Base-by-base conservation (phyloP, 1,140 invertebrate species). In the Aphelenchoides fujianensis region DNA sequence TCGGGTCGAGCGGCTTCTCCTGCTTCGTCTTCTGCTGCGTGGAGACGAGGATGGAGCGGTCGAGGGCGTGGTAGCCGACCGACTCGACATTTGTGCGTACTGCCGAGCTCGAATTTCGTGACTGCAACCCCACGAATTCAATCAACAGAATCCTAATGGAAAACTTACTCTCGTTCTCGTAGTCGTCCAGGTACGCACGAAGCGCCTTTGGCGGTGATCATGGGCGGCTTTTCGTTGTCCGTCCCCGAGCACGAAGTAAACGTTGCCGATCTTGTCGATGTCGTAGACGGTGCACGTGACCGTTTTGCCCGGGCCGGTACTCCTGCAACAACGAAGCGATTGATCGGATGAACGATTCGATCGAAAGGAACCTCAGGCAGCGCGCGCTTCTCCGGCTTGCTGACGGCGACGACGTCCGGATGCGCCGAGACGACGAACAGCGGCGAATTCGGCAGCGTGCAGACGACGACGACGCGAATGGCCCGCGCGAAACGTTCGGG, bases 141-240 rank as follows among this genome's bases (percentile, higher is more conserved):
- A 2, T 35, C 19, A 2, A 35, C 19, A 23, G 3, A 62, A 30
- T 62, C 2, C 12, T 37, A 16, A 68, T 48, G 31, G 5, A 16
- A 73, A 41, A 57, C 68, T 34, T 61, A 81, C 68, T 34, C 1
- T 80, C 61, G 66, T 62, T 71, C 27, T 74, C 76, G 32, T 16
- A 54, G 69, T 72, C 63, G 7, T 82, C 69, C 12, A 84, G 57
- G 59, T 75, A 66, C 16, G 48, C 57, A n/a, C 68, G 55, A 0
- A 73, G 68, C 19, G 74, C 66, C n/a, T 78, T 73, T 1, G 82
- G n/a, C 81, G 35, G 75, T 79, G 2, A 82, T 54, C 1, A 77
- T 48, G 19, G 69, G 69, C 30, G 69, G 62, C 48, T 79, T 82
- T 2, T 71, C 72, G 27, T 77, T 72, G 27, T 68, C 78, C 12